Evolutionary conservation across 2,113 vertebrate genomes (phyloP).

Genomic region (Australoheros scitulus): DNA sequence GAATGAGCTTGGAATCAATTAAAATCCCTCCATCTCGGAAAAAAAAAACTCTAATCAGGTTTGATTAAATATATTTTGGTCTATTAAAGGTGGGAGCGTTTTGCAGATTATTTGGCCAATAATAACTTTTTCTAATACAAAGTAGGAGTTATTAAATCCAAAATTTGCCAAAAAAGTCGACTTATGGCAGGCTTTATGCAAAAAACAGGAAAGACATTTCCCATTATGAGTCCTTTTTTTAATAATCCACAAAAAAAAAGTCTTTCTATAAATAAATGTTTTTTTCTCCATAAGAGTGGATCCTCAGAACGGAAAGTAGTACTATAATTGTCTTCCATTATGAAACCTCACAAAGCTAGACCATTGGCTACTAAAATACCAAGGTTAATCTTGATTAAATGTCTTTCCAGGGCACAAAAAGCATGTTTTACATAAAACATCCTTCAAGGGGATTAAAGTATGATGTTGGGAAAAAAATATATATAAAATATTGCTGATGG

Average conservation of each 20-base stretch:
- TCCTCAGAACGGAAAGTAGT: slow-evolving; percentile 56
- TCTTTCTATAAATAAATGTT: slow-evolving; percentile 41
- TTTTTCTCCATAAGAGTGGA: slow-evolving; percentile 50
- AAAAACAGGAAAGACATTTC: slow-evolving; percentile 9
- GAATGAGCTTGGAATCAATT: background rate
- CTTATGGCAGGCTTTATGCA: background rate
- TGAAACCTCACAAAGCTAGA: slow-evolving; percentile 70
- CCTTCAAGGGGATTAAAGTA: slow-evolving; percentile 67
- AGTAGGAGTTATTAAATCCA: background rate
- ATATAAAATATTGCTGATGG: slow-evolving; percentile 72
- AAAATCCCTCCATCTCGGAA: background rate
- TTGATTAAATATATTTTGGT: background rate
- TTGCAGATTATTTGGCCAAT: background rate
- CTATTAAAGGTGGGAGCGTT: background rate
- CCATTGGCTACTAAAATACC: slow-evolving; percentile 76
- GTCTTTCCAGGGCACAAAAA: slow-evolving; percentile 71
- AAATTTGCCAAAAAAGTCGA: background rate
- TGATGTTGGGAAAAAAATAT: slow-evolving; percentile 49
- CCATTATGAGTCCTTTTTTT: slow-evolving; percentile 20
- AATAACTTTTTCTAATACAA: background rate
- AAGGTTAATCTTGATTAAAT: slow-evolving; percentile 81
- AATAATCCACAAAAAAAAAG: slow-evolving; percentile 55
- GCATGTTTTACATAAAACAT: slow-evolving; percentile 79
- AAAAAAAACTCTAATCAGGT: background rate
- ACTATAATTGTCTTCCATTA: slow-evolving; percentile 75